phyloP scores from a whole-genome alignment of 2,113 vertebrate genomes.

The Strix aluco region DNA sequence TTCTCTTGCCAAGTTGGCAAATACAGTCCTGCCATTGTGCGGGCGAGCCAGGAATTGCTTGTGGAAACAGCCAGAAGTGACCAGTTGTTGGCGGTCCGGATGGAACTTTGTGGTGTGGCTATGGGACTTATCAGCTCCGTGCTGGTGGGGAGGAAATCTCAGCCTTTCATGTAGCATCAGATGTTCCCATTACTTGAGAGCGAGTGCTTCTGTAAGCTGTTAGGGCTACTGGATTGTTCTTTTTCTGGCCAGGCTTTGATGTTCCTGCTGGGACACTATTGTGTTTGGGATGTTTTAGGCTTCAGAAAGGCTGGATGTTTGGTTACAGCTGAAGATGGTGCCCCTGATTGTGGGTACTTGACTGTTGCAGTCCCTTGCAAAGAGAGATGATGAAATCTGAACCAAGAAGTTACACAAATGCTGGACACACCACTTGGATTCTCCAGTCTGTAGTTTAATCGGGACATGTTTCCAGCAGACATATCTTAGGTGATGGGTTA shows the following conservation, averaged over 20 bases:
- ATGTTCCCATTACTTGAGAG: background rate
- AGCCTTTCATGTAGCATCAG: background rate
- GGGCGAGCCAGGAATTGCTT: background rate
- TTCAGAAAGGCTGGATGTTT: background rate
- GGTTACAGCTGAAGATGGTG: background rate
- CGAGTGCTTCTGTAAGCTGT: background rate
- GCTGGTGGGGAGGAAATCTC: background rate
- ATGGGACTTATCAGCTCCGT: background rate
- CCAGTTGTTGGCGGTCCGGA: rapidly evolving
- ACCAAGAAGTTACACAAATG: background rate
- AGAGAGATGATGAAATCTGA: background rate
- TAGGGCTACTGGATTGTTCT: background rate
- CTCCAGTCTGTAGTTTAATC: background rate
- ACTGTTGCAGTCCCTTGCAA: background rate
- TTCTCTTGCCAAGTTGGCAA: background rate
- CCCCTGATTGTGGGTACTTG: rapidly evolving
- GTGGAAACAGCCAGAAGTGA: background rate
- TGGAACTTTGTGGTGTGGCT: background rate
- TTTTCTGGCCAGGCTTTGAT: background rate
- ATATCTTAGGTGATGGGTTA: background rate
- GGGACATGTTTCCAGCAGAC: background rate
- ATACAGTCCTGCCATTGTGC: background rate
- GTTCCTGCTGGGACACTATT: rapidly evolving
- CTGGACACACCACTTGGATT: background rate
- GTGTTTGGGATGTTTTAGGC: background rate